Conservation (phyloP, 2,888 invertebrate species). For the Ichneumoninae sp. region DNA sequence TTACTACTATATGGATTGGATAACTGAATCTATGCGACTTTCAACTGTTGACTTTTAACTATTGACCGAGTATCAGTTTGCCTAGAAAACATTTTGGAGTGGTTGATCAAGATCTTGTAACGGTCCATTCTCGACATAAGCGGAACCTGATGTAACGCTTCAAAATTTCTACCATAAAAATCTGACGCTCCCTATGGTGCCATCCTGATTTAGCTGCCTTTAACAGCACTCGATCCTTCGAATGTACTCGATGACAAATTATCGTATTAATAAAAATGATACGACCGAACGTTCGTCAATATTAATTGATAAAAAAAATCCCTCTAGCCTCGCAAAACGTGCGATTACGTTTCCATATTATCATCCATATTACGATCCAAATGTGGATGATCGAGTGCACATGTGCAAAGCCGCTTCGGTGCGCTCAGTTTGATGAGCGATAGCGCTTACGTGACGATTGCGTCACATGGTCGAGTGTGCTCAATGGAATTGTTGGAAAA, state of each 20-base stretch:
- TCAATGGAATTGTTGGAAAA: neutral
- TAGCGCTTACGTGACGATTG: neutral
- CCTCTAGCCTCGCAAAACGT: neutral
- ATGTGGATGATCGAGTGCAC: neutral
- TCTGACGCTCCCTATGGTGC: too few relatives aligned
- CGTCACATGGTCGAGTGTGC: neutral
- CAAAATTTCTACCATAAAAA: too few relatives aligned
- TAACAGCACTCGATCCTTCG: too few relatives aligned
- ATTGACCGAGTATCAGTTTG: too few relatives aligned
- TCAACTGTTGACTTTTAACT: too few relatives aligned
- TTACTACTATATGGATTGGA: constrained; percentile 56
- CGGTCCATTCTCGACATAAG: too few relatives aligned
- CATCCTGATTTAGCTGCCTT: too few relatives aligned
- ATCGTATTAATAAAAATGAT: neutral
- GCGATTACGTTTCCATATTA: neutral
- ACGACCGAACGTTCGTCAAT: neutral
- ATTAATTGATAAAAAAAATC: neutral
- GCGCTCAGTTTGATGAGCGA: neutral
- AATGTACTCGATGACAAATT: too few relatives aligned
- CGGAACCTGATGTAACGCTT: too few relatives aligned
- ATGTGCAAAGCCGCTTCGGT: neutral
- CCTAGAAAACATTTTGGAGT: too few relatives aligned
- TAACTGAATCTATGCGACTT: constrained; percentile 39
- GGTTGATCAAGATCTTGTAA: too few relatives aligned
- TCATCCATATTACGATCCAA: too few relatives aligned